A percentile compares a stretch with the other conserved stretches of the same genome.
These are phyloP conservation scores for Atlantisia rogersi DNA, from an alignment of 2,113 vertebrate species.

Conservation along the genomic window DNA sequence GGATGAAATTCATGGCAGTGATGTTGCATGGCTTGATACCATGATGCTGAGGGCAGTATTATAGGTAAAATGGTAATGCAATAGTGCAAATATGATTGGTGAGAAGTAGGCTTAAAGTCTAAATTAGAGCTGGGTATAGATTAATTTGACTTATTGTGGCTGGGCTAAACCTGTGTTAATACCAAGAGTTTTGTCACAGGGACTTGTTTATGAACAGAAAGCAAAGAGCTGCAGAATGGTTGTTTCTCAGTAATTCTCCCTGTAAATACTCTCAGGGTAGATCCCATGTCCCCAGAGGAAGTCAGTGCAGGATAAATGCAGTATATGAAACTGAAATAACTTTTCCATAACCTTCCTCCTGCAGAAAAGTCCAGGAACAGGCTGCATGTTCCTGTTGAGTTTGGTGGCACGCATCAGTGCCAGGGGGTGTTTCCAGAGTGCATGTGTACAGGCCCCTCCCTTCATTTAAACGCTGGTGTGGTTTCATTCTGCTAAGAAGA, in stretches of 20 bases:
- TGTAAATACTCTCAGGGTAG: neutral
- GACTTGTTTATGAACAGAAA: neutral
- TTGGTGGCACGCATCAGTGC: neutral
- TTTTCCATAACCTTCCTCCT: neutral
- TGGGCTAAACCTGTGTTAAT: neutral
- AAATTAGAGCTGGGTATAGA: neutral
- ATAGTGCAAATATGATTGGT: neutral
- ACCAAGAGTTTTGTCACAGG: neutral
- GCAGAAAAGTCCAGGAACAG: neutral
- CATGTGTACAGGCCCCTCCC: neutral
- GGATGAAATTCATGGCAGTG: neutral
- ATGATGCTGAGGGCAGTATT: neutral
- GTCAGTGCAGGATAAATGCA: neutral
- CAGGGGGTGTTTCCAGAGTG: neutral
- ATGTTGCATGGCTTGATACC: neutral
- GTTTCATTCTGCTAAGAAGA: neutral
- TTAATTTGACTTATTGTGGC: neutral
- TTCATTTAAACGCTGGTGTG: neutral
- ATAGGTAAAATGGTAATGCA: neutral
- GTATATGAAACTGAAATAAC: neutral
- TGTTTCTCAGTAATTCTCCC: neutral
- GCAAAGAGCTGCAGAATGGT: neutral
- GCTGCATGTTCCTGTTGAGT: neutral
- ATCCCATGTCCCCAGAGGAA: neutral
- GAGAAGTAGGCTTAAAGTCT: neutral